A percentile compares a stretch with the other conserved stretches of the same genome.
phyloP scores from a whole-genome alignment of 53 echinoderm and acorn worm genomes.

The Holothuria leucospilota region DNA sequence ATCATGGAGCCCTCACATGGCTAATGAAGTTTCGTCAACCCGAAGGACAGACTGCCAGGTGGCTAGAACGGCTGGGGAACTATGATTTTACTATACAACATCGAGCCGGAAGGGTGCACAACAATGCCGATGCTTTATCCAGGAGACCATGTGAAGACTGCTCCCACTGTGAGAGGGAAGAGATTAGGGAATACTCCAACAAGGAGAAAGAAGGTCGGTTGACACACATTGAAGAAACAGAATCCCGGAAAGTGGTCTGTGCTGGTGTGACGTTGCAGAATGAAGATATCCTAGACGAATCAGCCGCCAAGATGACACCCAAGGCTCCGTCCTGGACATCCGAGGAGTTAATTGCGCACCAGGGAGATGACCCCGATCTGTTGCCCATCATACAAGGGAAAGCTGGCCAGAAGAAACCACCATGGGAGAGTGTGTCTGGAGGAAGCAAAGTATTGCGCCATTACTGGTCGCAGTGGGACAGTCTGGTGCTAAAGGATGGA shows the following conservation, averaged over 20 bases:
- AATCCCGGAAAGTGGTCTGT: no score
- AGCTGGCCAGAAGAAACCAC: not conserved
- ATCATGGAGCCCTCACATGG: not conserved
- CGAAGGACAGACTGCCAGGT: not conserved
- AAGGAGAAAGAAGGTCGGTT: no score
- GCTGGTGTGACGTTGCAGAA: no score
- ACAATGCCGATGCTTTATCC: not conserved
- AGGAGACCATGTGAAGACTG: not conserved
- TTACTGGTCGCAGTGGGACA: constrained; percentile 18
- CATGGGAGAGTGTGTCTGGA: constrained; percentile 11
- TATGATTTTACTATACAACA: constrained; percentile 6
- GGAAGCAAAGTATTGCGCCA: not conserved
- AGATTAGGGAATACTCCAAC: no score
- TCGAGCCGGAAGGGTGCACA: not conserved
- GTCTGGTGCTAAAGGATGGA: not conserved
- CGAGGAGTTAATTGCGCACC: not conserved
- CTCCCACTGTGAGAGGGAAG: not conserved
- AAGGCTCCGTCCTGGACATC: not conserved
- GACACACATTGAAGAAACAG: no score
- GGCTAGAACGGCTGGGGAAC: not conserved
- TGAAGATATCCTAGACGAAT: no score
- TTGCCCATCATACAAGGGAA: not conserved
- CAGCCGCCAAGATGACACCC: not conserved
- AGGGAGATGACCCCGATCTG: constrained; percentile 19
- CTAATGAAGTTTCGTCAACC: not conserved